phyloP scores from a whole-genome alignment of 1,140 invertebrate species.

The Sycophila sp. region DNA sequence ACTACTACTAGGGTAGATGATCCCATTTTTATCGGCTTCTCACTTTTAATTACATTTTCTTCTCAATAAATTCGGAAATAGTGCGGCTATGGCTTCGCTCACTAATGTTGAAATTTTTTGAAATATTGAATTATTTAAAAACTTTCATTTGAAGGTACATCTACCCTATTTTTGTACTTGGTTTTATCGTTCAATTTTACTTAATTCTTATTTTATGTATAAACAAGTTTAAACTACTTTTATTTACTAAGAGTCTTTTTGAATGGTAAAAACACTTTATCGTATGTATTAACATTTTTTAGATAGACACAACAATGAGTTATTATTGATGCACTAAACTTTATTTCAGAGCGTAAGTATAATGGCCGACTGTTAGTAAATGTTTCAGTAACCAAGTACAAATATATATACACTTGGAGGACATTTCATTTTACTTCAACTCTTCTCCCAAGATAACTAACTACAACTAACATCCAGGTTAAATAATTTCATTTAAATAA shows the following conservation, averaged over 20 bases:
- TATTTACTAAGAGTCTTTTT: background rate
- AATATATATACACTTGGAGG: background rate
- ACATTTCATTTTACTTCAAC: slow-evolving; percentile 19
- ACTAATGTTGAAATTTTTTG: too few relatives aligned
- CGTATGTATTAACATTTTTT: background rate
- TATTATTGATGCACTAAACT: background rate
- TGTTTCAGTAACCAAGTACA: slow-evolving; percentile 17
- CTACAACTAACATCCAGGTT: slow-evolving; percentile 12
- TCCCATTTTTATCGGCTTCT: slow-evolving; percentile 1
- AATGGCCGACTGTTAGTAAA: too few relatives aligned
- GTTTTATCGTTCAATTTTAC: background rate
- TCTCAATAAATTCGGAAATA: too few relatives aligned
- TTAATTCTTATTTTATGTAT: background rate
- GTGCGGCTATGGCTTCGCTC: too few relatives aligned
- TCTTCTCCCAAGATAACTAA: slow-evolving; percentile 28
- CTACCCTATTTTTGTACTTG: slow-evolving; percentile 27
- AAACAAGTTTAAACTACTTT: too few relatives aligned
- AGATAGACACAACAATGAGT: background rate
- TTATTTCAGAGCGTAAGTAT: background rate
- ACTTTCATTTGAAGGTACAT: slow-evolving; percentile 6
- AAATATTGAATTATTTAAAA: too few relatives aligned
- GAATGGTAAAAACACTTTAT: slow-evolving; percentile 11
- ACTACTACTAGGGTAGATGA: slow-evolving; percentile 35
- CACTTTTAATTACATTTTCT: background rate
- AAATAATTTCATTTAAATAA: background rate